A percentile compares a stretch with the other conserved stretches of the same genome.
These are phyloP conservation scores for Dipodomys stephensi DNA, from an alignment of 2,113 vertebrate genomes.

Conservation along the genomic window DNA sequence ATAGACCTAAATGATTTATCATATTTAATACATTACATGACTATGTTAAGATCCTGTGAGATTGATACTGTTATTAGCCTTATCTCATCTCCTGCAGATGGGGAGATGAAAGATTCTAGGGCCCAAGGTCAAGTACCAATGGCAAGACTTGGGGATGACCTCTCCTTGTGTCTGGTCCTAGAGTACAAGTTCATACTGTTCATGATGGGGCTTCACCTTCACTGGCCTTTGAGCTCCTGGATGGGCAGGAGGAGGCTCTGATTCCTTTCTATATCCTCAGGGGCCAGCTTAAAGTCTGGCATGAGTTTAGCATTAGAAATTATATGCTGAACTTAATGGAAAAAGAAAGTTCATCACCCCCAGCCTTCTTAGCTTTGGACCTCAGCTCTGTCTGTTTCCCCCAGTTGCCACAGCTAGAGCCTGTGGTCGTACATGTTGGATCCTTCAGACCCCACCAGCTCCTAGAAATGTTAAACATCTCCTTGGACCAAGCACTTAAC, in stretches of 20 bases:
- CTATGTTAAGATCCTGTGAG: background rate
- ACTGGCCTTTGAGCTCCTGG: background rate
- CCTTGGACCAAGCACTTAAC: background rate
- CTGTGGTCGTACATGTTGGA: background rate
- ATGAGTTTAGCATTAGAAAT: slow-evolving; percentile 18
- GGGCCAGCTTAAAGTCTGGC: background rate
- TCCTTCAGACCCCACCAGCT: background rate
- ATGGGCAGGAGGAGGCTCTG: background rate
- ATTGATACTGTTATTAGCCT: background rate
- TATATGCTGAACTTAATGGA: background rate
- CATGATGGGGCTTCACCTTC: background rate
- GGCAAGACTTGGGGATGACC: background rate
- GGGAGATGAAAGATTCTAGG: background rate
- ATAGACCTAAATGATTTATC: background rate
- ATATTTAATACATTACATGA: slow-evolving; percentile 24
- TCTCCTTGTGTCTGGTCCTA: background rate
- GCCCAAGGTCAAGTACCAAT: background rate
- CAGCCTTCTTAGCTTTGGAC: background rate
- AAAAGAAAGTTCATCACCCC: background rate
- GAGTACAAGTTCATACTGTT: background rate
- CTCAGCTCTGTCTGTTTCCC: background rate
- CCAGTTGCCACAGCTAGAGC: background rate
- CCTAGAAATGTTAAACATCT: background rate
- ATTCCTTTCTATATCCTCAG: background rate
- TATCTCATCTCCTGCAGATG: background rate